Conservation (phyloP, 2,888 invertebrate species). For the Apantesis nais region DNA sequence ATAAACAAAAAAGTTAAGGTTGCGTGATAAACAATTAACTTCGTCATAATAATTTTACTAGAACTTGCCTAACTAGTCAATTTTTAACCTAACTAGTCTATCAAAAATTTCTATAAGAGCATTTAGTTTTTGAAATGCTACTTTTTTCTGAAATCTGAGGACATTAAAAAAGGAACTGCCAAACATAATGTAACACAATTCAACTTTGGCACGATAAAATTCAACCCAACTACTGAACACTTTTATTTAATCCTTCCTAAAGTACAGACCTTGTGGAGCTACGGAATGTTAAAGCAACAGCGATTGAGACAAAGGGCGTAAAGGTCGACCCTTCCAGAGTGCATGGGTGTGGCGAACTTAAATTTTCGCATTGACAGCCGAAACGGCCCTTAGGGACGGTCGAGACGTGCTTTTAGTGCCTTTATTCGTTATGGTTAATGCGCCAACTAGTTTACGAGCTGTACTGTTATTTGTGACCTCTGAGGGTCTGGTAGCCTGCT, state of each 20-base stretch:
- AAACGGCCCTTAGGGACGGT: slow-evolving; percentile 81
- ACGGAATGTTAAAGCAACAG: slow-evolving; percentile 61
- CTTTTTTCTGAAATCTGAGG: background rate
- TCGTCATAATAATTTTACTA: background rate
- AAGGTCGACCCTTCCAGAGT: slow-evolving; percentile 81
- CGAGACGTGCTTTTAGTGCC: slow-evolving; percentile 82
- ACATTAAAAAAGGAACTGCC: background rate
- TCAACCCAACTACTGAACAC: slow-evolving; percentile 33
- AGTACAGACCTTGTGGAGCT: slow-evolving; percentile 22
- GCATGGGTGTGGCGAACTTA: slow-evolving; percentile 84
- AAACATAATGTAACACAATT: background rate
- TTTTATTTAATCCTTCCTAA: slow-evolving; percentile 43
- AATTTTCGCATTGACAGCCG: slow-evolving; percentile 85
- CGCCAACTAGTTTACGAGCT: slow-evolving; percentile 81
- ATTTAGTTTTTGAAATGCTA: background rate
- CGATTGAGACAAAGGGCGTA: slow-evolving; percentile 82
- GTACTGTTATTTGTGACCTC: slow-evolving; percentile 80
- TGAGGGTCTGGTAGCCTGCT: slow-evolving; percentile 53
- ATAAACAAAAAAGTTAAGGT: background rate
- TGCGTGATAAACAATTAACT: background rate
- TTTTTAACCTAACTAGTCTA: too few relatives aligned
- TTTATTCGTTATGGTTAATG: slow-evolving; percentile 86
- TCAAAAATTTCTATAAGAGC: background rate
- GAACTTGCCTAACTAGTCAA: background rate
- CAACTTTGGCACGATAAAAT: slow-evolving; percentile 26